Conservation (phyloP, 2,113 vertebrate genomes). For the Lota lota region DNA sequence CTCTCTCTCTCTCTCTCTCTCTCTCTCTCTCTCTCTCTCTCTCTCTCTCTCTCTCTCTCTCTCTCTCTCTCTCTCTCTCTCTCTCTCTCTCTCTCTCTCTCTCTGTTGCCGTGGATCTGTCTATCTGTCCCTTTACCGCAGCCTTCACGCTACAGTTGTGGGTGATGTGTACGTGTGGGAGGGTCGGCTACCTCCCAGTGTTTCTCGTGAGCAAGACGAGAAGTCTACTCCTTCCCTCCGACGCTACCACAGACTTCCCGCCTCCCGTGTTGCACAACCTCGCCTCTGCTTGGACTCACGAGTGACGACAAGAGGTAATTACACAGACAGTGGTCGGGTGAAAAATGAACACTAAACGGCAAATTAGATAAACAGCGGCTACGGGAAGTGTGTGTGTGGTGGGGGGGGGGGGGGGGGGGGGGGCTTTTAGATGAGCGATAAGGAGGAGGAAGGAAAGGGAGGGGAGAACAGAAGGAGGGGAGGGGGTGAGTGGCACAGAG, state of each 20-base stretch:
- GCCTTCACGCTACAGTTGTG: conserved; percentile 52
- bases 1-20: conserved; percentile 16
- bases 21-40: not conserved
- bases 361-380: not conserved
- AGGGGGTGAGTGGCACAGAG: conserved; percentile 3
- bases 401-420: too few relatives aligned
- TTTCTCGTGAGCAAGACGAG: conserved; percentile 44
- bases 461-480: conserved; percentile 21
- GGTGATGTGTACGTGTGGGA: conserved; percentile 44
- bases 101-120: conserved; percentile 26
- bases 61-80: not conserved
- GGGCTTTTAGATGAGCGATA: conserved; percentile 10
- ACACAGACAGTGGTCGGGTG: too few relatives aligned
- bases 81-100: not conserved
- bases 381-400: conserved; percentile 23
- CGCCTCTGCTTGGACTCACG: conserved; percentile 1
- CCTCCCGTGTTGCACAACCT: conserved; percentile 53
- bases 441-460: conserved; percentile 8
- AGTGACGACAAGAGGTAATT: too few relatives aligned
- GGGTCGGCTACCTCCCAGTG: conserved; percentile 39
- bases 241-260: conserved; percentile 46
- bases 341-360: too few relatives aligned
- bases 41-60: conserved; percentile 16
- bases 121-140: conserved; percentile 60
- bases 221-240: conserved; percentile 30